phyloP scores from a whole-genome alignment of 2,888 invertebrate genomes.

The Agrenia bidenticulata region DNA sequence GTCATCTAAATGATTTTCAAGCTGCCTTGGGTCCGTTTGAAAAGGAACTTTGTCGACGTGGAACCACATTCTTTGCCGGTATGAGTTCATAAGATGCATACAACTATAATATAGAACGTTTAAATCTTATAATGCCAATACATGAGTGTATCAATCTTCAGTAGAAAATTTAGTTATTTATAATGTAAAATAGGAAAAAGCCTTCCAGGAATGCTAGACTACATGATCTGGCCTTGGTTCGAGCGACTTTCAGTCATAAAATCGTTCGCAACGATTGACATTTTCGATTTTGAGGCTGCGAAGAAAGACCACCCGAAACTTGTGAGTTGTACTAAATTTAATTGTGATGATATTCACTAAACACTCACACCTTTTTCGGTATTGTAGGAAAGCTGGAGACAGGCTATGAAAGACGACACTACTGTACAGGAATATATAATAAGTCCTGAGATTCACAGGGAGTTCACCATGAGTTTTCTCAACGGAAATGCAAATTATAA shows the following conservation, averaged over 20 bases:
- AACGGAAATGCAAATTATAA: constrained; percentile 62
- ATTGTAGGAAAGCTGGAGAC: constrained; percentile 68
- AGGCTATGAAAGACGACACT: constrained; percentile 68
- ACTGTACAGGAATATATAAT: constrained; percentile 69
- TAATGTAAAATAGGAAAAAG: constrained; percentile 60
- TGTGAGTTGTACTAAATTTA: constrained; percentile 23
- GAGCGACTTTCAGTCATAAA: constrained; percentile 67
- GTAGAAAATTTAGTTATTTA: no score
- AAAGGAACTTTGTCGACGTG: constrained; percentile 55
- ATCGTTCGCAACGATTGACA: constrained; percentile 56
- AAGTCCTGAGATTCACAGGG: constrained; percentile 70
- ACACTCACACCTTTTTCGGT: constrained; percentile 50
- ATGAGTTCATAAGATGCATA: neutral
- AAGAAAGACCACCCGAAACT: constrained; percentile 36
- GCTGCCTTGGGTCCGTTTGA: constrained; percentile 56
- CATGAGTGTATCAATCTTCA: no score
- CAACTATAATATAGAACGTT: no score
- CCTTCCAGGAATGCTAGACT: constrained; percentile 75
- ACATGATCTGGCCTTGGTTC: constrained; percentile 84
- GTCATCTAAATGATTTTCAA: constrained; percentile 52
- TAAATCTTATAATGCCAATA: no score
- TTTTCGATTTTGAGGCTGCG: constrained; percentile 40
- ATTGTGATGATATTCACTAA: neutral
- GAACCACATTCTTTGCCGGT: constrained; percentile 57
- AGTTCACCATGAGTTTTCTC: constrained; percentile 65